A percentile compares a stretch with the other conserved stretches of the same genome.
phyloP scores from a whole-genome alignment of 2,888 invertebrate genomes.

The Napeogenes sylphis region DNA sequence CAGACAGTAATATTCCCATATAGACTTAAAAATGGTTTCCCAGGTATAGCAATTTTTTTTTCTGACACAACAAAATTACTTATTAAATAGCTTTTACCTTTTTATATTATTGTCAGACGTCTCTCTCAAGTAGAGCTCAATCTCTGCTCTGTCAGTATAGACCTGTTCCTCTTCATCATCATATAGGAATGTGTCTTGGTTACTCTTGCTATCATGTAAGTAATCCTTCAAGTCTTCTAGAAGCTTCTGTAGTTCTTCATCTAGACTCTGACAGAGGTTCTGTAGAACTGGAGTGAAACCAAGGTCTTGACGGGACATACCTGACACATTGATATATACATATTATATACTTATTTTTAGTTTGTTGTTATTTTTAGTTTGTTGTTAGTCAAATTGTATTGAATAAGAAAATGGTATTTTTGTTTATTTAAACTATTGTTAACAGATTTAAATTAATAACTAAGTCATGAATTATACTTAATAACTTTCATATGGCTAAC shows the following conservation, averaged over 20 bases:
- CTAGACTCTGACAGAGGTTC: slow-evolving; percentile 81
- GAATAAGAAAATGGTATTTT: too few species aligned
- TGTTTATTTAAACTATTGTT: too few species aligned
- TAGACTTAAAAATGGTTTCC: too few species aligned
- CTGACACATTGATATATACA: slow-evolving; percentile 37
- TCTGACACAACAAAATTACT: too few species aligned
- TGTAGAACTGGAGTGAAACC: slow-evolving; percentile 87
- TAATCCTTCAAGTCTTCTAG: slow-evolving; percentile 84
- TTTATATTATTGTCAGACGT: slow-evolving; percentile 68
- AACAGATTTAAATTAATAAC: too few species aligned
- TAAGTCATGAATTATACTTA: too few species aligned
- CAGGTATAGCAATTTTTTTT: too few species aligned
- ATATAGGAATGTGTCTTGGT: slow-evolving; percentile 48
- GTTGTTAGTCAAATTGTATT: too few species aligned
- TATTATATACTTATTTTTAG: too few species aligned
- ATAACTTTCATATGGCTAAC: too few species aligned
- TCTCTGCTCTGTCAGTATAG: slow-evolving; percentile 66
- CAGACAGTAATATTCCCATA: too few species aligned
- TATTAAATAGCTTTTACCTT: slow-evolving; percentile 48
- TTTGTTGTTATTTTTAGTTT: too few species aligned
- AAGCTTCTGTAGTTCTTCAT: slow-evolving; percentile 79
- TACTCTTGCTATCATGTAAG: slow-evolving; percentile 67
- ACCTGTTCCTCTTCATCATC: slow-evolving; percentile 66
- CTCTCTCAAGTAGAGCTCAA: slow-evolving; percentile 73
- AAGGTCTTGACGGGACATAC: slow-evolving; percentile 86